Evolutionary conservation across 1,140 invertebrate species (phyloP).

Genomic region (Gryllus bimaculatus): DNA sequence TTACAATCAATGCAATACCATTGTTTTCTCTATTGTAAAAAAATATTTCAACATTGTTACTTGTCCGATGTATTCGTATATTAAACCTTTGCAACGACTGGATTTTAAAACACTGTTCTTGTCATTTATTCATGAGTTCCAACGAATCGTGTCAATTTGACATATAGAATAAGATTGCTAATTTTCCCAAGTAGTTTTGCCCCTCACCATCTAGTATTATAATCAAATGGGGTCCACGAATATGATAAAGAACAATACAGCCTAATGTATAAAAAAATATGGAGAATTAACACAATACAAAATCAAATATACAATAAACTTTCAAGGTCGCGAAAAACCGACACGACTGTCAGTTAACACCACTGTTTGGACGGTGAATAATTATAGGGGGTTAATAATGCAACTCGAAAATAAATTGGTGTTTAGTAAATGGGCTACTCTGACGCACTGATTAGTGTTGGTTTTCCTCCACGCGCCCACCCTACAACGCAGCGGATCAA

Average conservation of each 20-base stretch:
- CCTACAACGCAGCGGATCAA: neutral
- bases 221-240: neutral
- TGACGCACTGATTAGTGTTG: neutral
- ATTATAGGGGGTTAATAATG: neutral
- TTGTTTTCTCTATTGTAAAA: too few species aligned
- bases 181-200: too few species aligned
- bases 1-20: too few species aligned
- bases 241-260: neutral
- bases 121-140: too few species aligned
- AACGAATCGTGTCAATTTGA: too few species aligned
- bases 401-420: neutral
- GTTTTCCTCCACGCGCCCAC: neutral
- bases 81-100: too few species aligned
- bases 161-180: too few species aligned
- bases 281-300: neutral
- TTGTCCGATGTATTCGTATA: too few species aligned
- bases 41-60: too few species aligned
- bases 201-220: neutral
- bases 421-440: neutral
- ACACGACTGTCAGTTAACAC: neutral
- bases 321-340: too few species aligned
- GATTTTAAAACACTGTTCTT: too few species aligned
- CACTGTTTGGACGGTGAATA: neutral
- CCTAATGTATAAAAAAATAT: neutral
- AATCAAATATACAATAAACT: too few species aligned